Evolutionary conservation across 2,888 invertebrate genomes (phyloP), one percentile per base, ranked within the genome.

Genomic region (Eutolmus rufibarbis): DNA sequence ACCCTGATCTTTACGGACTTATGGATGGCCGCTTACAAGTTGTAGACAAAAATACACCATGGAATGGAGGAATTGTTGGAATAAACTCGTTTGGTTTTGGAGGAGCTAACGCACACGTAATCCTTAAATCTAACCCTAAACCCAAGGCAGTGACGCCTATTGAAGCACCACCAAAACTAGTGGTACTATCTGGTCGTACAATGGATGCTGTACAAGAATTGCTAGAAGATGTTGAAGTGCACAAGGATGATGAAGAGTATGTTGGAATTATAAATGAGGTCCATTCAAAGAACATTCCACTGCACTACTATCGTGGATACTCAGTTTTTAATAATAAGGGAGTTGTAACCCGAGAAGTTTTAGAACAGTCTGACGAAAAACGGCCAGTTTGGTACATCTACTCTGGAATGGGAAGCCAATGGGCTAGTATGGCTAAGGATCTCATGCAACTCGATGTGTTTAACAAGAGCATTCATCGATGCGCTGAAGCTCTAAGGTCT

Each of bases 11-110:
- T 88, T 96, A 98, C 12, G 98, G 97, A n/a, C 94, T 99, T 78
- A 92, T 93, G 89, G 98, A 99, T 91, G 99, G 99, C 0, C 94
- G 97, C 78, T 94, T 99, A n/a, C 95, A 97, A 93, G 98, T 99
- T 82, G 97, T 99, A 28, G 95, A 96, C 89, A 95, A 96, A 91
- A 95, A 96, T 90, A 95, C 95, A 88, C 95, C 95, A 37, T 98
- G 97, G 96, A 95, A 96, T 86, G 98, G 98, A 81, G 98, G 98
- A n/a, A 94, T 97, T 88, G 96, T 97, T 85, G 98, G 96, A 31
- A 93, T 99, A 43, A 99, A 99, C 93, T 98, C 98, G 9, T 99
- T 99, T 93, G 99, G 99, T 23, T 99, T 99, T 93, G 99, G 99
- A 89, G 99, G 99, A 86, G 97, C 98, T 74, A 98, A 98, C 93